Evolutionary conservation across 1,140 invertebrate species (phyloP).

Genomic region (Bombus turneri): DNA sequence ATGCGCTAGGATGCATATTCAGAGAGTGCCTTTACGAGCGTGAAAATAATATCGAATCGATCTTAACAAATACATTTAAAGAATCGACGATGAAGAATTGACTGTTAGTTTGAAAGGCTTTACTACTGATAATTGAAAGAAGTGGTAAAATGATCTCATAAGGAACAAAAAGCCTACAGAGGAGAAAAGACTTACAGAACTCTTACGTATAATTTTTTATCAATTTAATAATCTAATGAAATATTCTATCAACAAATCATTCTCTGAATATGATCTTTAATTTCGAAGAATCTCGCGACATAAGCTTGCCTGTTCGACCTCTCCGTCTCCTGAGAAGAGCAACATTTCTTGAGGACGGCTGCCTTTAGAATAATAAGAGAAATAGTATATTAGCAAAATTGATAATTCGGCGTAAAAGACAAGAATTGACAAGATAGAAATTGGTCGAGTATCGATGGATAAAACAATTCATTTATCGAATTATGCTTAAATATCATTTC

Average conservation of each 20-base stretch:
- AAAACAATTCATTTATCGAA: conserved; percentile 34
- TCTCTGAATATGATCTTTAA: conserved; percentile 3
- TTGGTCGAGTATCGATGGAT: conserved; percentile 54
- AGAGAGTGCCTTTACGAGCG: not conserved
- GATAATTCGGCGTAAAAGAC: conserved; percentile 48
- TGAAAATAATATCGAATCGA: no score
- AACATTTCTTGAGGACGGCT: conserved; percentile 53
- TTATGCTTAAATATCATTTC: conserved; percentile 21
- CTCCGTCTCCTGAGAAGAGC: conserved; percentile 18
- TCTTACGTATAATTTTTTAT: not conserved
- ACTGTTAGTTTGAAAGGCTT: not conserved
- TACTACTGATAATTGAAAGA: not conserved
- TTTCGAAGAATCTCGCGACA: not conserved
- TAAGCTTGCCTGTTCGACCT: not conserved
- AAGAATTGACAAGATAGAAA: conserved; percentile 62
- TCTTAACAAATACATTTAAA: not conserved
- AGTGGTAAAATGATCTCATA: not conserved
- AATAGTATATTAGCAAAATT: conserved; percentile 39
- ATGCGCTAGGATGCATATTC: not conserved
- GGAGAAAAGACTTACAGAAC: not conserved
- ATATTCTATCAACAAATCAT: not conserved
- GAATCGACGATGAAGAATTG: not conserved
- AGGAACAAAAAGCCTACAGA: not conserved
- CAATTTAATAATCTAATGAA: no score
- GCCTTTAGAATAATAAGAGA: conserved; percentile 59